Conservation (phyloP, 2,113 vertebrate genomes). For the Calcarius ornatus region DNA sequence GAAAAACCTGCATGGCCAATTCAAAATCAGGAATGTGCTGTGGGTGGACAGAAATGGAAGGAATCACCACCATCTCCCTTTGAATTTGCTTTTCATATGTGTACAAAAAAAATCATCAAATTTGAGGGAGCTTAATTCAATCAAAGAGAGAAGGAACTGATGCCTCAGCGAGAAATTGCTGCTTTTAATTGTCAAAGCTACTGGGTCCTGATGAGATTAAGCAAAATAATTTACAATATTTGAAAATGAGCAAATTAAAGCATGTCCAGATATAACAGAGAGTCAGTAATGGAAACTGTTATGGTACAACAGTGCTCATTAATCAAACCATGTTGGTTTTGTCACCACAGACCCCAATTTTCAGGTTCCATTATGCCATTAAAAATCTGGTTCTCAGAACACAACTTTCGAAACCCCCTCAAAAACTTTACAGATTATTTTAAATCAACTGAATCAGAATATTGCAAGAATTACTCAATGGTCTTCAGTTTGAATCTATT, state of each 20-base stretch:
- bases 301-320: background rate
- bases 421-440: background rate
- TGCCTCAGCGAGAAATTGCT: background rate
- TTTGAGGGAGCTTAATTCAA: background rate
- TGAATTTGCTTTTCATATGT: background rate
- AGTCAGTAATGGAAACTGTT: background rate
- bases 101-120: background rate
- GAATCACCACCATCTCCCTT: background rate
- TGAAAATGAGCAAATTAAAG: conserved; percentile 20
- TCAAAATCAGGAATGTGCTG: background rate
- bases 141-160: background rate
- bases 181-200: conserved; percentile 14
- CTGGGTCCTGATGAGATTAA: background rate
- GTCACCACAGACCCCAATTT: background rate
- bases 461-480: background rate
- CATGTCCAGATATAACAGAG: background rate
- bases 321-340: background rate
- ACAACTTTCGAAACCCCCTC: background rate
- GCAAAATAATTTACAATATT: background rate
- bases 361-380: background rate
- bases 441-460: background rate
- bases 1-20: background rate
- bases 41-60: background rate
- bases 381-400: background rate
- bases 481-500: background rate